phyloP scores from a whole-genome alignment of 2,113 vertebrate genomes.

The Saimiri boliviensis region DNA sequence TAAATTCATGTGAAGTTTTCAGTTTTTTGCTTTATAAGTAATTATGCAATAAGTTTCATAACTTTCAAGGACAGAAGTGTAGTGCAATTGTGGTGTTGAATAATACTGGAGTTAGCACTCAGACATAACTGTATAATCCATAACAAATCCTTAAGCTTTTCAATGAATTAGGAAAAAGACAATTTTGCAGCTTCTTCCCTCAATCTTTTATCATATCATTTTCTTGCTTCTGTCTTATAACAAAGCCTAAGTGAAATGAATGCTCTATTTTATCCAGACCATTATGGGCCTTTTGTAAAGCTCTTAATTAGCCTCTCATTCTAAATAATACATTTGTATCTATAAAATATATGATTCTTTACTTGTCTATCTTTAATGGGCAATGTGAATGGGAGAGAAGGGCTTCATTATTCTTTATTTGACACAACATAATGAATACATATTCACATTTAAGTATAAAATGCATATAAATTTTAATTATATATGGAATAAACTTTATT shows the following conservation, averaged over 20 bases:
- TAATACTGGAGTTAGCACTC: not conserved
- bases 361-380: not conserved
- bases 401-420: not conserved
- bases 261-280: not conserved
- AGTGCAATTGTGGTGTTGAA: not conserved
- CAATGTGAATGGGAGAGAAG: not conserved
- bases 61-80: not conserved
- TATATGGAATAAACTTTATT: not conserved
- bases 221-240: not conserved
- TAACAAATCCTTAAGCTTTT: not conserved
- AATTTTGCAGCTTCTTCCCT: not conserved
- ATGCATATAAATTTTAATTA: not conserved
- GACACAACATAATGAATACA: not conserved
- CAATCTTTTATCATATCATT: not conserved
- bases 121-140: not conserved
- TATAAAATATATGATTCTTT: not conserved
- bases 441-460: not conserved
- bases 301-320: not conserved
- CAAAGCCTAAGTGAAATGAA: not conserved
- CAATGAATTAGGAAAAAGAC: not conserved
- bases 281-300: not conserved
- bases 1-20: not conserved
- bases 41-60: not conserved
- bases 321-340: not conserved
- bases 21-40: not conserved